Conservation (phyloP, 2,797 vertebrate genomes). For the Malurus splendens region DNA sequence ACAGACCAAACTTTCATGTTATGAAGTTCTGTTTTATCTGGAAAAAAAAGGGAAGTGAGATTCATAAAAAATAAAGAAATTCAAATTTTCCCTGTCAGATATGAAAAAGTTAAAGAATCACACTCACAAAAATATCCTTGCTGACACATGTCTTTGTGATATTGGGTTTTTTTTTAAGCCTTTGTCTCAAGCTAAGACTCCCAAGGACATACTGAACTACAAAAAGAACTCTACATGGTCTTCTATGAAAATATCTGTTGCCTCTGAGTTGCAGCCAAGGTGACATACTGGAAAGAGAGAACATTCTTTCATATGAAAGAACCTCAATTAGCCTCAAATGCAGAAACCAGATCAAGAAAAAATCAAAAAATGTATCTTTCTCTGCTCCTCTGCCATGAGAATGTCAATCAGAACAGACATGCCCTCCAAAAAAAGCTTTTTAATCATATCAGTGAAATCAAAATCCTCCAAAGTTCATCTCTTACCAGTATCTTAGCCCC, state of each 20-base stretch:
- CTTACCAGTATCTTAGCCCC: not conserved
- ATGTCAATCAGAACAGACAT: not conserved
- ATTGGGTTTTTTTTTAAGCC: not conserved
- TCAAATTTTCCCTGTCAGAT: not conserved
- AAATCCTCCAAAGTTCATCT: not conserved
- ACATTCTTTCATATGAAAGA: not conserved
- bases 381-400: not conserved
- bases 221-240: not conserved
- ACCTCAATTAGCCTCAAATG: not conserved
- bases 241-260: not conserved
- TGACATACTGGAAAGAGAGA: not conserved
- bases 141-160: not conserved
- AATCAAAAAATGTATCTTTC: not conserved
- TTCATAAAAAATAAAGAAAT: not conserved
- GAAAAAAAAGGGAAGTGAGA: not conserved
- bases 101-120: not conserved
- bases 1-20: not conserved
- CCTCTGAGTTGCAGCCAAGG: not conserved
- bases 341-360: not conserved
- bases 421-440: not conserved
- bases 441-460: not conserved
- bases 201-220: not conserved
- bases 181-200: not conserved
- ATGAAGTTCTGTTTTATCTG: not conserved
- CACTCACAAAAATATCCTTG: not conserved